phyloP scores from a whole-genome alignment of 1,140 invertebrate species.

The Colletes latitarsis region DNA sequence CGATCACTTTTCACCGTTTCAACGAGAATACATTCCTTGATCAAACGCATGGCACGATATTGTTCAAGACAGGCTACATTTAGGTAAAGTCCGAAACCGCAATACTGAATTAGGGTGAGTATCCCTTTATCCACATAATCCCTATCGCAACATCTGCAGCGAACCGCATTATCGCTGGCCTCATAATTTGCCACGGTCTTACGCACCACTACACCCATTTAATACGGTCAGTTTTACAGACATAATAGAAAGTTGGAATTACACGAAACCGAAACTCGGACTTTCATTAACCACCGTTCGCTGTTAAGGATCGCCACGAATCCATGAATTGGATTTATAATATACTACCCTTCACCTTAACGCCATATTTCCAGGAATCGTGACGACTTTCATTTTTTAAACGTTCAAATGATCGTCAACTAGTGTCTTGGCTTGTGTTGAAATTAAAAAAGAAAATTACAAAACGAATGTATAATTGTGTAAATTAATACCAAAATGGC shows the following conservation, averaged over 20 bases:
- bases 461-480: too few relatives aligned
- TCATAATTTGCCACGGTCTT: constrained; percentile 10
- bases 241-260: not conserved
- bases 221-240: not conserved
- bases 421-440: too few relatives aligned
- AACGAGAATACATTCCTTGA: too few relatives aligned
- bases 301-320: not conserved
- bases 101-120: not conserved
- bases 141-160: constrained; percentile 13
- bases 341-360: not conserved
- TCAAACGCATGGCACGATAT: not conserved
- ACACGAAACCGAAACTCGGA: not conserved
- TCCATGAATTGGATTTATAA: not conserved
- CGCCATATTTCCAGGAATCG: too few relatives aligned
- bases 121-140: constrained; percentile 3
- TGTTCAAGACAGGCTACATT: not conserved
- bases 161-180: not conserved
- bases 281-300: not conserved
- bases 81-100: not conserved
- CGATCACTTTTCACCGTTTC: too few relatives aligned
- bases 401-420: too few relatives aligned
- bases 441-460: too few relatives aligned
- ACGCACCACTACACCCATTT: not conserved
- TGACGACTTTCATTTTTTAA: too few relatives aligned
- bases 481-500: too few relatives aligned